Percentiles rank a stretch among this genome's conserved stretches.
These are phyloP conservation scores for Bothrops jararaca DNA, from an alignment of 2,113 vertebrate species.

Conservation along the genomic window DNA sequence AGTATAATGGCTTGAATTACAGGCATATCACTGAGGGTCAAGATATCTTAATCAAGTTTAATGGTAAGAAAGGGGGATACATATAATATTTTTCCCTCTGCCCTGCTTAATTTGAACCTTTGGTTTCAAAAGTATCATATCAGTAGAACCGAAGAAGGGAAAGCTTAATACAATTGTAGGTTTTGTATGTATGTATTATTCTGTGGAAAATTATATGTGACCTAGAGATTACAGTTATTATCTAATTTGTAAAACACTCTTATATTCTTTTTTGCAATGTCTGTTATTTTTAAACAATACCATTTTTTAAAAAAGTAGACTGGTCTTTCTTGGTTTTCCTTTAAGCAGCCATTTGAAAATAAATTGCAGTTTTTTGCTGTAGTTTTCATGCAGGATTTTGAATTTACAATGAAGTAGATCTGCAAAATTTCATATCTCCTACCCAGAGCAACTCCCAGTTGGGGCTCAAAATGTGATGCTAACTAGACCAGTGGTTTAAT, in stretches of 20 bases:
- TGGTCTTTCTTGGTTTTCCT: background rate
- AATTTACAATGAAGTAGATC: background rate
- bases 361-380: background rate
- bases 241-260: background rate
- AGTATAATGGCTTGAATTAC: background rate
- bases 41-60: conserved; percentile 29
- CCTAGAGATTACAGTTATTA: background rate
- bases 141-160: conserved; percentile 11
- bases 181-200: conserved; percentile 37
- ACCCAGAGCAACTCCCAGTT: background rate
- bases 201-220: background rate
- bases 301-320: background rate
- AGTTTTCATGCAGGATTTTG: background rate
- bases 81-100: conserved; percentile 14
- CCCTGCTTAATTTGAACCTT: conserved; percentile 23
- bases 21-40: background rate
- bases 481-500: background rate
- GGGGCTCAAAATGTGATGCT: background rate
- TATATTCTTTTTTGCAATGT: background rate
- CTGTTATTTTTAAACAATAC: background rate
- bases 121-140: conserved; percentile 35
- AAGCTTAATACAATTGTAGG: conserved; percentile 25
- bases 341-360: background rate
- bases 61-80: conserved; percentile 27
- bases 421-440: background rate